phyloP scores from a whole-genome alignment of 2,113 vertebrate species.

The Pomatorhinus ruficollis region DNA sequence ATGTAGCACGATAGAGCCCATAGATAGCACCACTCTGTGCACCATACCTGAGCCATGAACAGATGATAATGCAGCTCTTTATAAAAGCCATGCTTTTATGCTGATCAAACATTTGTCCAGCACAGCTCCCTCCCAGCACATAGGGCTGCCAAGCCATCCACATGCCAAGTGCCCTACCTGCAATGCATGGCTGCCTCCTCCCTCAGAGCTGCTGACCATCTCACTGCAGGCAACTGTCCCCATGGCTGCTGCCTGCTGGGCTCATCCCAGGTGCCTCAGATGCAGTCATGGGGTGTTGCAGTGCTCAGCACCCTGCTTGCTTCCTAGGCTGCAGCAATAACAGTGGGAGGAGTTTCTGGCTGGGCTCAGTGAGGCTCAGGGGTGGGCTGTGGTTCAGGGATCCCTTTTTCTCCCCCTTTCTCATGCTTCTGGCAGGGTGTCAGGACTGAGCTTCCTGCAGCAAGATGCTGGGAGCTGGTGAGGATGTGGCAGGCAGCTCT shows the following conservation, averaged over 20 bases:
- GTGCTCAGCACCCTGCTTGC: background rate
- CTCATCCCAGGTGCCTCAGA: background rate
- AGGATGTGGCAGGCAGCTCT: background rate
- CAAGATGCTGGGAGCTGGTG: background rate
- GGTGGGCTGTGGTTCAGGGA: background rate
- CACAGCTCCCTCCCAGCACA: background rate
- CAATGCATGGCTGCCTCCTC: rapidly evolving
- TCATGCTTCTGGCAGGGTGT: background rate
- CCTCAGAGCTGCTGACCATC: background rate
- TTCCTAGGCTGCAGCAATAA: background rate
- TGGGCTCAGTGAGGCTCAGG: rapidly evolving
- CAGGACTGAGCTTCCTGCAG: background rate
- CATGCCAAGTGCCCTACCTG: rapidly evolving
- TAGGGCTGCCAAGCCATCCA: background rate
- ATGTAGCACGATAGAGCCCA: rapidly evolving
- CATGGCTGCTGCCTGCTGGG: rapidly evolving
- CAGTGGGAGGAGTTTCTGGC: rapidly evolving
- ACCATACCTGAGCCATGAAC: rapidly evolving
- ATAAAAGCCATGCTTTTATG: background rate
- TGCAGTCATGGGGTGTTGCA: background rate
- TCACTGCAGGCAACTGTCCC: background rate
- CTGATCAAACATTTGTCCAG: background rate
- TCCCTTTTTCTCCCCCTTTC: too few relatives aligned
- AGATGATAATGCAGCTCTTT: background rate
- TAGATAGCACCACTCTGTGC: background rate